Base-by-base conservation (phyloP, 2,797 vertebrate genomes). In the Dendrocincla tyrannina region DNA sequence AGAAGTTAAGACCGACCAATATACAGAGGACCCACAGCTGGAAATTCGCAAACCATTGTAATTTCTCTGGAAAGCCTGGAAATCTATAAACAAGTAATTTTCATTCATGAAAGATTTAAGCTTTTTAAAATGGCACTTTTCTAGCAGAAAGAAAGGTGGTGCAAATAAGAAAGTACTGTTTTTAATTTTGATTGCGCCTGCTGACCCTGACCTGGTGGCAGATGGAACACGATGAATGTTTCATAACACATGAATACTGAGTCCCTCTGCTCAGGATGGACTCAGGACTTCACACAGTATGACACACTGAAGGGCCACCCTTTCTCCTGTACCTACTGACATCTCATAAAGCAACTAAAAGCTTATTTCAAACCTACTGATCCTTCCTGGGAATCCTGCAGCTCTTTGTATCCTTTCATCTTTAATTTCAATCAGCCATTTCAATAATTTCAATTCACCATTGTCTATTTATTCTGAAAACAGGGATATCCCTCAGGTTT, bases 181-280 rank as follows among this genome's bases (percentile, higher is more conserved):
- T 77, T 86, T 50, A 56, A 63, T 82, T 91, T 80, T 83, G 53
- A 53, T 67, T 33, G 69, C 66, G 92, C 60, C 86, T 94, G 88
- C 67, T 87, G 77, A 76, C 67, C 69, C 35, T 87, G 74, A 84
- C 32, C 47, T 27, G 44, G 39, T 59, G 37, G 37, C 50, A 87
- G 70, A 84, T 42, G 59, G 74, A 88, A 91, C 44, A 52, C 0
- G 4, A 30, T n/a, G 35, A 63, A 42, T 0, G 3, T 86, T 92
- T 93, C 37, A 63, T 81, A 81, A 63, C 0, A 0, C 7, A 11
- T 37, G 76, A 94, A 84, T 73, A 73, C 46, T 44, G 28, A 1
- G 1, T 44, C 3, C 5, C n/a, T 90, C 58, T 17, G 11, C 0
- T 1, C 12, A 73, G 50, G n/a, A 60, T 2, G 3, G 50, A 33